Percentiles rank a stretch among this genome's conserved stretches.
These are phyloP conservation scores for Folsomia manolachei DNA, from an alignment of 2,888 invertebrate species.

Conservation along the genomic window DNA sequence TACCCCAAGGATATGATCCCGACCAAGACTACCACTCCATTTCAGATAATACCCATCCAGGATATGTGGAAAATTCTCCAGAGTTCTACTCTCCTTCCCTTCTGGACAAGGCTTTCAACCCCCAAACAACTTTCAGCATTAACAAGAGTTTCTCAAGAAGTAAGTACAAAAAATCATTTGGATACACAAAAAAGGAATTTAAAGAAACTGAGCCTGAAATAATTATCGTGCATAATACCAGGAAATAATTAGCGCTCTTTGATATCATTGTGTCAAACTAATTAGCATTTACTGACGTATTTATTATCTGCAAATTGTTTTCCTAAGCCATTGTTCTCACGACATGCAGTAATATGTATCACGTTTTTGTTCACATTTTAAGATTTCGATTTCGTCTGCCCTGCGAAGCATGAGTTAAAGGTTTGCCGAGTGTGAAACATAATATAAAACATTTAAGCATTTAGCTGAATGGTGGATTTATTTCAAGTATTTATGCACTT, in stretches of 20 bases:
- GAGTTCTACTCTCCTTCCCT: conserved; percentile 70
- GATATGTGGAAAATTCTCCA: conserved; percentile 66
- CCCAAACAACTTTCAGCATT: conserved; percentile 62
- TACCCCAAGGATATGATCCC: conserved; percentile 58
- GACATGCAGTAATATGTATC: neutral
- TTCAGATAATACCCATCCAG: conserved; percentile 57
- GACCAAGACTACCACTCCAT: conserved; percentile 61
- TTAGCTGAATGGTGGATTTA: neutral
- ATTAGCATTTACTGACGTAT: neutral
- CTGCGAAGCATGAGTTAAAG: neutral
- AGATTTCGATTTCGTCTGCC: neutral
- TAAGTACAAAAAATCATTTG: conserved; percentile 51
- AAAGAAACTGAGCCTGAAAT: too few relatives aligned
- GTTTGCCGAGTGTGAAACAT: neutral
- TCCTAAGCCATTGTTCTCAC: neutral
- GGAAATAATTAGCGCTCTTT: neutral
- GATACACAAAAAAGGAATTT: neutral
- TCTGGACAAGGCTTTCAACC: conserved; percentile 57
- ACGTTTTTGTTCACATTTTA: neutral
- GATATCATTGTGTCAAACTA: neutral
- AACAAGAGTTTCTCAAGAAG: conserved; percentile 71
- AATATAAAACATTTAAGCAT: neutral
- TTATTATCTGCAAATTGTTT: too few relatives aligned
- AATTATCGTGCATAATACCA: neutral
- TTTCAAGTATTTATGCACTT: neutral